A percentile compares a stretch with the other conserved stretches of the same genome.
Evolutionary conservation across 2,113 vertebrate species (phyloP).

Genomic region (Talpa occidentalis): DNA sequence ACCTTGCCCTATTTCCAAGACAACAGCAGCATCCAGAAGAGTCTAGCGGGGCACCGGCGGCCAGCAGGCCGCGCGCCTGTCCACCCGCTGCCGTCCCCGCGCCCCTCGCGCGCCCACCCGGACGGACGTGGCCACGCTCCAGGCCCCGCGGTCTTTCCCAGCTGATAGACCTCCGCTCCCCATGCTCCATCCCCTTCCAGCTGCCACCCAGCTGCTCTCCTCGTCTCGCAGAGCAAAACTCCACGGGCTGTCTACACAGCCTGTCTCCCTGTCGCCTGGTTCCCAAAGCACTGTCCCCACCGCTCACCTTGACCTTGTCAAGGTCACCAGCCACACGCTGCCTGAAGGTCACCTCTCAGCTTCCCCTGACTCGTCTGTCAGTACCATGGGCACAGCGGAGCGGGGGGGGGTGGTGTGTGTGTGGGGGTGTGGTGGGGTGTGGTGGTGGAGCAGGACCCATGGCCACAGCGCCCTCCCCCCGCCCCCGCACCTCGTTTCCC

Average conservation of each 20-base stretch:
- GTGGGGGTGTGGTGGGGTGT: too few species aligned
- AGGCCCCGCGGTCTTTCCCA: too few species aligned
- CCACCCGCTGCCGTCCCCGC: fast-evolving
- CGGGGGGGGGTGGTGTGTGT: too few species aligned
- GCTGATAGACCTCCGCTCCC: neutral
- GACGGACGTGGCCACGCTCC: too few species aligned
- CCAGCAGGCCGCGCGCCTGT: neutral
- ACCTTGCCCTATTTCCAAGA: neutral
- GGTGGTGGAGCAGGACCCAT: neutral
- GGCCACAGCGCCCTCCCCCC: fast-evolving
- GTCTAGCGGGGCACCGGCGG: fast-evolving
- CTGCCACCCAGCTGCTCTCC: neutral
- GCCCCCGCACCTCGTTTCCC: fast-evolving
- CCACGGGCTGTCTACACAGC: fast-evolving
- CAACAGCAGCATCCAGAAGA: neutral
- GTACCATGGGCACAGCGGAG: neutral
- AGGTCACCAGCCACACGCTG: neutral
- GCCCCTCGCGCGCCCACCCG: too few species aligned
- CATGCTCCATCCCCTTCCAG: neutral
- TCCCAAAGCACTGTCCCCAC: neutral
- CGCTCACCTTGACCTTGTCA: neutral
- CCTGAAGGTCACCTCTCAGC: neutral
- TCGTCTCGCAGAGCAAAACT: neutral
- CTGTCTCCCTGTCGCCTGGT: fast-evolving
- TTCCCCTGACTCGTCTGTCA: neutral